Percentiles rank a stretch among this genome's conserved stretches.
Evolutionary conservation across 2,113 vertebrate genomes (phyloP).

Genomic region (Hypomesus transpacificus): DNA sequence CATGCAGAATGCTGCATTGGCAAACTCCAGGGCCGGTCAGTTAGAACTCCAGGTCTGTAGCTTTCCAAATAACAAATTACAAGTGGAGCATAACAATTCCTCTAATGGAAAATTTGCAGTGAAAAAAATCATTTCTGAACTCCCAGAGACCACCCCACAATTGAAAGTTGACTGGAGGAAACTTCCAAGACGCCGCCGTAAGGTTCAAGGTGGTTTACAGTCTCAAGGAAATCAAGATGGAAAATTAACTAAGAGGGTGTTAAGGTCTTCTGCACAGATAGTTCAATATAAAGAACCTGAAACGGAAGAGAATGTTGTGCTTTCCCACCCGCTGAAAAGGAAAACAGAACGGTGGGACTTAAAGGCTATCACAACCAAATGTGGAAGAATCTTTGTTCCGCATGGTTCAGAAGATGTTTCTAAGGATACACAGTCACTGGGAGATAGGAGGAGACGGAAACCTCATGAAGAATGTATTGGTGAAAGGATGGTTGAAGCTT

Average conservation of each 20-base stretch:
- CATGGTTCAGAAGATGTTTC: constrained; percentile 51
- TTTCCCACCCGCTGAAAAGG: constrained; percentile 38
- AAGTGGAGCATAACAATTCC: constrained; percentile 17
- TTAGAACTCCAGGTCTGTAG: constrained; percentile 33
- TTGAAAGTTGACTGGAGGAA: constrained; percentile 39
- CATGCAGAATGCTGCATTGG: constrained; percentile 10
- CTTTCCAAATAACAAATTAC: constrained; percentile 30
- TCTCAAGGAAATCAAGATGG: constrained; percentile 23
- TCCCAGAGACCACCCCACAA: constrained; percentile 8
- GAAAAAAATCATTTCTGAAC: constrained; percentile 16
- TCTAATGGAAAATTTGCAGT: constrained; percentile 17
- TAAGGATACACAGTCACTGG: constrained; percentile 40
- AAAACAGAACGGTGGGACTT: constrained; percentile 67
- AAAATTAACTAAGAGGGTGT: constrained; percentile 30
- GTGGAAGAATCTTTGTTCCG: constrained; percentile 72
- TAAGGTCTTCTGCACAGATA: constrained; percentile 16
- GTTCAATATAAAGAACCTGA: constrained; percentile 1
- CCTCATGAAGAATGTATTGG: constrained; percentile 11
- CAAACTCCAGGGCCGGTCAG: background rate
- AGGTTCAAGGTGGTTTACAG: background rate
- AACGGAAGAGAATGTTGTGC: background rate
- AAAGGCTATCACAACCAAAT: constrained; percentile 66
- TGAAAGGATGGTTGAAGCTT: constrained; percentile 22
- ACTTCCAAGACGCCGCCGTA: constrained; percentile 32
- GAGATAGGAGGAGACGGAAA: constrained; percentile 10